Evolutionary conservation across 2,113 vertebrate genomes (phyloP), one percentile per base, ranked within the genome.

Genomic region (Aleadryas rufinucha): DNA sequence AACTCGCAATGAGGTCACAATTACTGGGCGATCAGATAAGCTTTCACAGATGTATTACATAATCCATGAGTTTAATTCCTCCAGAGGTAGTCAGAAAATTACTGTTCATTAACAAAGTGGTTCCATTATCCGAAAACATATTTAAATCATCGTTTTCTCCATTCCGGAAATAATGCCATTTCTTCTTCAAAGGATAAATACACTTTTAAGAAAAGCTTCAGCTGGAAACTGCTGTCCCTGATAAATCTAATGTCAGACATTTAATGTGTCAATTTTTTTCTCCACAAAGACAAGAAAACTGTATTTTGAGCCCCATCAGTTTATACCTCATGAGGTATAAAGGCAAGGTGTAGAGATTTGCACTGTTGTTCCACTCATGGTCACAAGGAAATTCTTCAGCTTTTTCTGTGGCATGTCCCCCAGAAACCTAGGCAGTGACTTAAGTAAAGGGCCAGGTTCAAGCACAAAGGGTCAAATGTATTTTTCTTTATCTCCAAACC

Each of bases 11-110:
- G 93, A 96, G 95, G 95, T 98, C 96, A 97, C 94, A 97, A 97
- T 97, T 96, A 96, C 86, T 72, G 92, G 96, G 95, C 80, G 95
- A 97, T 98, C 92, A 98, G 95, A 98, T 96, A 95, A 94, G 91
- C 95, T 98, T 97, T 97, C 95, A 96, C 78, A 96, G 89, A 95
- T 97, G 94, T 95, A 97, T 96, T 95, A 93, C 81, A 77, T 90
- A 97, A 97, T 96, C 91, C 87, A 60, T 16, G 74, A 68, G 79
- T 75, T 98, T 97, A 97, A 97, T 98, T 97, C 95, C 86, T 97
- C 94, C 31, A 52, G 97, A 94, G 95, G 96, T 95, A 94, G 96
- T 78, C 61, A 94, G 97, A 94, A 96, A 97, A 97, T 98, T 96
- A 90, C 85, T 80, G 92, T 84, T 94, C 95, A 97, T 97, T 97